phyloP scores from a whole-genome alignment of 1,140 invertebrate species.

The Mercenaria mercenaria region DNA sequence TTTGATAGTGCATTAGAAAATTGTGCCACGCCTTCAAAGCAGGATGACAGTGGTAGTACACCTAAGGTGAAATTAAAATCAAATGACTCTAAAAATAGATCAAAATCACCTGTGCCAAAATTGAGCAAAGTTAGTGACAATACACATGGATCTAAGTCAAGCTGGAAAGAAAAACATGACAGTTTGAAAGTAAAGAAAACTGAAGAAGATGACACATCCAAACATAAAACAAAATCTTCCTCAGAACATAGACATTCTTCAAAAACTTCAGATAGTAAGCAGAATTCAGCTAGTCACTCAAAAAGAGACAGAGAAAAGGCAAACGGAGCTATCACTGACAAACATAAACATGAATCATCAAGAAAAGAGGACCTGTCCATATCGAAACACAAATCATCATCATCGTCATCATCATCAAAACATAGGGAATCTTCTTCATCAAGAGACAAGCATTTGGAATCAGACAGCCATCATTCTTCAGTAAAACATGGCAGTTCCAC shows the following conservation, averaged over 20 bases:
- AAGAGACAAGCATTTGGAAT: background rate
- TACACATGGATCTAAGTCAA: slow-evolving; percentile 27
- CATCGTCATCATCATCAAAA: slow-evolving; percentile 21
- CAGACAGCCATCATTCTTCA: background rate
- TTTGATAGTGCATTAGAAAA: slow-evolving; percentile 58
- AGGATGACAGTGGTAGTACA: background rate
- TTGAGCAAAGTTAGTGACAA: background rate
- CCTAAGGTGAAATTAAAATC: slow-evolving; percentile 10
- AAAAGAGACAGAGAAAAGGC: slow-evolving; percentile 10
- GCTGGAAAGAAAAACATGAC: background rate
- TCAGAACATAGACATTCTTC: slow-evolving; percentile 6
- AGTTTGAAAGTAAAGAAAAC: slow-evolving; percentile 5
- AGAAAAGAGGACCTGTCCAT: background rate
- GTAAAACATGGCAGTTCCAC: background rate
- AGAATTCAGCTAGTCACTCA: background rate
- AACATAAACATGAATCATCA: slow-evolving; percentile 28
- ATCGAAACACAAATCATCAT: slow-evolving; percentile 23
- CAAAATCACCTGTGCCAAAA: background rate
- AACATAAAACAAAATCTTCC: slow-evolving; percentile 15
- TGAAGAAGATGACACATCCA: background rate
- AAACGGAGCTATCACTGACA: background rate
- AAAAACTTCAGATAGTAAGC: background rate
- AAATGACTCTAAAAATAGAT: slow-evolving; percentile 1
- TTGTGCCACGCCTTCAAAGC: background rate
- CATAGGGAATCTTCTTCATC: background rate